Evolutionary conservation across 2,797 vertebrate genomes (phyloP), one percentile per base, ranked within the genome.

Genomic region (Ptychadena robeensis): DNA sequence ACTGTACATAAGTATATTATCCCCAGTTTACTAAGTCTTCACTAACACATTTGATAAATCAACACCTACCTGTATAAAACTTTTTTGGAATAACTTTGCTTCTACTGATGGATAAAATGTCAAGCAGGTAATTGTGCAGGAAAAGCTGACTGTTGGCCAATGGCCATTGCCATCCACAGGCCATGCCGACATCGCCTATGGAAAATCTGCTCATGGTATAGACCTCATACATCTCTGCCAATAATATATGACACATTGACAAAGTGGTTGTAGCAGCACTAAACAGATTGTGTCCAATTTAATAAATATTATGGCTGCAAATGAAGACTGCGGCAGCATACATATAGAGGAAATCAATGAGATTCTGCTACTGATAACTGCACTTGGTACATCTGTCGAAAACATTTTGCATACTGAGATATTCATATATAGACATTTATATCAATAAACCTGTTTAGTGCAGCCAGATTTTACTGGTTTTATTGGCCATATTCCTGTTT

Each of bases 361-460:
- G 6, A 53, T 53, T 18, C 44, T 53, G 44, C 44, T 53, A 53
- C 44, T 53, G 44, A 53, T 53, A 53, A 22, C 44, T 53, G 44
- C 44, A 53, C 34, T n/a, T 25, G 32, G n/a, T 18, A 18, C 34
- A 69, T 22, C 34, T 32, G 10, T 35, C 18, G 1, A 37, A 35
- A 69, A 34, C 32, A 2, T 15, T 10, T 25, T 38, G 31, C 37
- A 18, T 69, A 69, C 37, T 2, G n/a, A 69, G 18, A 22, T n/a
- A n/a, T 69, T 69, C 37, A 18, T 34, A 10, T 34, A 69, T n/a
- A 53, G 44, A 53, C 44, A 53, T 53, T 53, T 53, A 53, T 53
- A 53, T 53, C 44, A 53, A 53, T 53, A 53, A 53, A 53, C 44
- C 44, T 53, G 44, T 53, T 53, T n/a, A 53, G 44, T n/a, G 44